These are phyloP conservation scores for Echiichthys vipera DNA, from an alignment of 2,797 vertebrate genomes.

Conservation along the genomic window DNA sequence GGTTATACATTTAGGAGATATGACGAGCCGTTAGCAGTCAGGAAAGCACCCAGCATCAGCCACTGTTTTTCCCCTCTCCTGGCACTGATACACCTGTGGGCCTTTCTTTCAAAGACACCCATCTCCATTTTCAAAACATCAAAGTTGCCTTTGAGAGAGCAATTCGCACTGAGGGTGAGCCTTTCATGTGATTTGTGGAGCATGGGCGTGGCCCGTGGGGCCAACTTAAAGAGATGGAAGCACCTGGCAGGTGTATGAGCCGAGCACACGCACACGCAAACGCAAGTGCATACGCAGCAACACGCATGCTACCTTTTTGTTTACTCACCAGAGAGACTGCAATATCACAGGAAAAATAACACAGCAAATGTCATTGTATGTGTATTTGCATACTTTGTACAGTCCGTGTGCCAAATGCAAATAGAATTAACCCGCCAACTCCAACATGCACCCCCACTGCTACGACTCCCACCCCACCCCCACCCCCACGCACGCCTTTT, in stretches of 20 bases:
- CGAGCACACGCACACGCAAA: slow-evolving; percentile 56
- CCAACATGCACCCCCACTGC: slow-evolving; percentile 41
- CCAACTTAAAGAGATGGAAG: slow-evolving; percentile 78
- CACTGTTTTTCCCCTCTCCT: slow-evolving; percentile 59
- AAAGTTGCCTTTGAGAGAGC: slow-evolving; percentile 83
- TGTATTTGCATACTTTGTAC: slow-evolving; percentile 86
- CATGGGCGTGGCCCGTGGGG: slow-evolving; percentile 75
- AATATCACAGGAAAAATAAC: slow-evolving; percentile 82
- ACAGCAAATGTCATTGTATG: slow-evolving; percentile 83
- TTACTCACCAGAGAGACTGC: slow-evolving; percentile 76
- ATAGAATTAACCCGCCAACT: slow-evolving; percentile 77
- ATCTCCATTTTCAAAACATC: slow-evolving; percentile 85
- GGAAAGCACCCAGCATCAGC: slow-evolving; percentile 74
- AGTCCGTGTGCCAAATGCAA: slow-evolving; percentile 87
- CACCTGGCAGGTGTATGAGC: slow-evolving; percentile 86
- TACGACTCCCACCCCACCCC: not conserved
- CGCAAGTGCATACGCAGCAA: slow-evolving; percentile 63
- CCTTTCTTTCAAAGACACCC: slow-evolving; percentile 81
- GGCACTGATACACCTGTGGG: slow-evolving; percentile 80
- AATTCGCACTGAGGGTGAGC: slow-evolving; percentile 74
- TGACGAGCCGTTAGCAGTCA: slow-evolving; percentile 52
- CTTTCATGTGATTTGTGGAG: slow-evolving; percentile 85
- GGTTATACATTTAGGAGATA: slow-evolving; percentile 50
- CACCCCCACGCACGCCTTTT: slow-evolving; percentile 49
- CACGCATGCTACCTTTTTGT: slow-evolving; percentile 70